phyloP scores from a whole-genome alignment of 2,888 invertebrate species.

The Dyspetes luteomarginatus region DNA sequence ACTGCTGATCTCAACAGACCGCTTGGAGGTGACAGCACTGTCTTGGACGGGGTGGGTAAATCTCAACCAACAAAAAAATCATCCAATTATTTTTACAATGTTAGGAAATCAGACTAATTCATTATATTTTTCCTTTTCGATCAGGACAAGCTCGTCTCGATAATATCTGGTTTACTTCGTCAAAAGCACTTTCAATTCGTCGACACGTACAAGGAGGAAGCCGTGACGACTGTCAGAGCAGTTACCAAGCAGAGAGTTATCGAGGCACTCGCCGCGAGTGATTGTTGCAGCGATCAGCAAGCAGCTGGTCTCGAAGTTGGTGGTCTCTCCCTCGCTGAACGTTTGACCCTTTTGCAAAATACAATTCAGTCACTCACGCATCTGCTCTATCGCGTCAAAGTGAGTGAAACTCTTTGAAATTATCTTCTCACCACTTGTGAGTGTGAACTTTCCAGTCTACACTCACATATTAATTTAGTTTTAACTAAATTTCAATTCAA shows the following conservation, averaged over 20 bases:
- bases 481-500: no score
- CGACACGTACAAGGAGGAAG: constrained; percentile 94
- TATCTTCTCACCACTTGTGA: no score
- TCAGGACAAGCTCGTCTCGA: constrained; percentile 93
- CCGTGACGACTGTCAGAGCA: constrained; percentile 94
- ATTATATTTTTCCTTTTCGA: constrained; percentile 39
- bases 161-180: constrained; percentile 95
- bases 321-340: constrained; percentile 83
- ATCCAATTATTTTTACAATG: background rate
- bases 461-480: no score
- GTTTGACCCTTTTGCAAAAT: constrained; percentile 85
- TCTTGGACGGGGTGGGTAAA: constrained; percentile 86
- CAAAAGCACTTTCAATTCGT: constrained; percentile 95
- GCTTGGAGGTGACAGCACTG: constrained; percentile 85
- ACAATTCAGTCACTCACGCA: constrained; percentile 85
- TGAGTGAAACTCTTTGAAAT: constrained; percentile 72
- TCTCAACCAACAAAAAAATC: background rate
- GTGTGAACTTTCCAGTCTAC: no score
- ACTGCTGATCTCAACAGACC: constrained; percentile 96
- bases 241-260: constrained; percentile 95
- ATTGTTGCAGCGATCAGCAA: constrained; percentile 86
- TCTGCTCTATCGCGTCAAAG: constrained; percentile 85
- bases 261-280: constrained; percentile 88
- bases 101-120: background rate
- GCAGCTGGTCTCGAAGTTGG: constrained; percentile 81